Evolutionary conservation across 2,888 invertebrate species (phyloP).

Genomic region (Agapostemon virescens): DNA sequence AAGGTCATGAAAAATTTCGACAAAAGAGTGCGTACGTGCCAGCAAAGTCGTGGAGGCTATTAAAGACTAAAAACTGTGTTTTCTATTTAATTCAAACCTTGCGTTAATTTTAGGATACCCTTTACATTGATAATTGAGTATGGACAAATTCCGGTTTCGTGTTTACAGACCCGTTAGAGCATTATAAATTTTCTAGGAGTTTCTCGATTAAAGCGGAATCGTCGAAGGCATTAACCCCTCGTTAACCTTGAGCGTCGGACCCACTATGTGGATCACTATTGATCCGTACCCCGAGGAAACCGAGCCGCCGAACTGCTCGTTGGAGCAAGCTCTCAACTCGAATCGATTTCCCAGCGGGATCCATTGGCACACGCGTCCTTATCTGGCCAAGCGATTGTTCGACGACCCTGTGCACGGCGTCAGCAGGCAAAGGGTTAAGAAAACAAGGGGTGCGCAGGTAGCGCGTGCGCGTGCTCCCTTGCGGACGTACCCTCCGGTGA

Average conservation of each 20-base stretch:
- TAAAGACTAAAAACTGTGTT: no score
- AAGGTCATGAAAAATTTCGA: no score
- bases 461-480: not conserved
- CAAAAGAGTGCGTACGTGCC: no score
- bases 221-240: not conserved
- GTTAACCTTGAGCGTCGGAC: not conserved
- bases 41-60: no score
- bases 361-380: not conserved
- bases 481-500: not conserved
- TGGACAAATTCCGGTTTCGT: no score
- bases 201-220: not conserved
- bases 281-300: not conserved
- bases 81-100: no score
- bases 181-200: no score
- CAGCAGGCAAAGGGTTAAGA: constrained; percentile 1
- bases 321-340: not conserved
- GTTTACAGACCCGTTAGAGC: no score
- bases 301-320: not conserved
- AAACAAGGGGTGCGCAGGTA: not conserved
- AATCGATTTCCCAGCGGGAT: constrained; percentile 4
- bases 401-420: not conserved
- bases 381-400: not conserved
- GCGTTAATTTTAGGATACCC: no score
- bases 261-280: not conserved
- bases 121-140: no score